These are phyloP conservation scores for Synodontis membranacea DNA, from an alignment of 2,113 vertebrate species.

Conservation along the genomic window DNA sequence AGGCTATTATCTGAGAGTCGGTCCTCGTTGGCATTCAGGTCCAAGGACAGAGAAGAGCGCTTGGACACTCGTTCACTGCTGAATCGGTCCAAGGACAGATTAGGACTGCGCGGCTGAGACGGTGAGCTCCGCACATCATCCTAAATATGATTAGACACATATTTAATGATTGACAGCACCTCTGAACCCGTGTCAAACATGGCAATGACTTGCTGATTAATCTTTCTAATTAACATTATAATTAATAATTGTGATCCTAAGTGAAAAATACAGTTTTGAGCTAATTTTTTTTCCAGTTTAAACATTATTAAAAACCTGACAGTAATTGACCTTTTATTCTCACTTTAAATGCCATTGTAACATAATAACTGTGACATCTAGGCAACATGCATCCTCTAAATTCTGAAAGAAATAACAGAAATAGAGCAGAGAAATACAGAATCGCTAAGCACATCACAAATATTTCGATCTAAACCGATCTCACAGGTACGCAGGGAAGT, in stretches of 20 bases:
- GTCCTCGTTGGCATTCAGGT: constrained; percentile 86
- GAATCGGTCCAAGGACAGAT: constrained; percentile 67
- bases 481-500: too few species aligned
- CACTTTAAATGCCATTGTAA: neutral
- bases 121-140: constrained; percentile 72
- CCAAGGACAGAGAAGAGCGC: constrained; percentile 73
- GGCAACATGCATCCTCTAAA: neutral
- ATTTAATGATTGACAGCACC: neutral
- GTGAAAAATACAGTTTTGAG: neutral
- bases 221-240: neutral
- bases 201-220: neutral
- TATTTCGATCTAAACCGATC: neutral
- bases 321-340: neutral
- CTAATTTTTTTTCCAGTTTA: neutral
- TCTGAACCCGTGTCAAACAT: neutral
- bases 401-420: neutral
- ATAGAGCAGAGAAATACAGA: neutral
- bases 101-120: constrained; percentile 66
- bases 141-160: constrained; percentile 43
- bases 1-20: constrained; percentile 78
- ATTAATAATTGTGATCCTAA: neutral
- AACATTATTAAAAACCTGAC: neutral
- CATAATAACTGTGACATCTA: neutral
- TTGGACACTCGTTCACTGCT: constrained; percentile 62
- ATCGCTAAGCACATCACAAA: neutral